phyloP scores from a whole-genome alignment of 1,140 invertebrate genomes.

The Dendroctonus valens region DNA sequence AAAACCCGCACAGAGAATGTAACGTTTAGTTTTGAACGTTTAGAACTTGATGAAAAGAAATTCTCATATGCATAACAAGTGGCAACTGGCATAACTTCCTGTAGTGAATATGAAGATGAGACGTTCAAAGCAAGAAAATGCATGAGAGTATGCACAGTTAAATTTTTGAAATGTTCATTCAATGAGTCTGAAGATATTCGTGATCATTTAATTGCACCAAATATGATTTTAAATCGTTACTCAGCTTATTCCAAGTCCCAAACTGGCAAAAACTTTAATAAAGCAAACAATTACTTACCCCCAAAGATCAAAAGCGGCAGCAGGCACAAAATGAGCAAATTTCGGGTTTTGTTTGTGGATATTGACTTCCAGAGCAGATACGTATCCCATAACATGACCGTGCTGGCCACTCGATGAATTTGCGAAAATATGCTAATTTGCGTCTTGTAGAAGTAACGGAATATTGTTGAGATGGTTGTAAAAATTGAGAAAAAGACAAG shows the following conservation, averaged over 20 bases:
- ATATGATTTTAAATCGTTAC: too few relatives aligned
- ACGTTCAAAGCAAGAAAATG: too few relatives aligned
- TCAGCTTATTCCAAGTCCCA: neutral
- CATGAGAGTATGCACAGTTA: too few relatives aligned
- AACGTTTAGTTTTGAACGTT: too few relatives aligned
- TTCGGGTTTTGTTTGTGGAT: constrained; percentile 36
- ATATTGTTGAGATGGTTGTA: constrained; percentile 18
- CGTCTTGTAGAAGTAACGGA: constrained; percentile 17
- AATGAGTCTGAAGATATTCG: too few relatives aligned
- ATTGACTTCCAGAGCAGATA: constrained; percentile 50
- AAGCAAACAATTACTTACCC: constrained; percentile 49
- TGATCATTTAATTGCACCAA: too few relatives aligned
- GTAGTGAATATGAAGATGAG: too few relatives aligned
- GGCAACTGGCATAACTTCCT: too few relatives aligned
- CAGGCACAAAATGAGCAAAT: constrained; percentile 48
- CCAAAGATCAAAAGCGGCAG: constrained; percentile 52
- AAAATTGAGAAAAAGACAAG: constrained; percentile 28
- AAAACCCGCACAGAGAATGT: too few relatives aligned
- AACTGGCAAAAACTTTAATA: neutral
- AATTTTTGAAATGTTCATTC: too few relatives aligned
- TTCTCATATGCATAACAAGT: too few relatives aligned
- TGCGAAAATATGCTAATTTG: constrained; percentile 28
- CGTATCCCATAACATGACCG: constrained; percentile 53
- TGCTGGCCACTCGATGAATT: constrained; percentile 40
- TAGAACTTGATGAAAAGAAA: too few relatives aligned